Conservation (phyloP, 1,140 invertebrate genomes). For the Heliconius melpomene region DNA sequence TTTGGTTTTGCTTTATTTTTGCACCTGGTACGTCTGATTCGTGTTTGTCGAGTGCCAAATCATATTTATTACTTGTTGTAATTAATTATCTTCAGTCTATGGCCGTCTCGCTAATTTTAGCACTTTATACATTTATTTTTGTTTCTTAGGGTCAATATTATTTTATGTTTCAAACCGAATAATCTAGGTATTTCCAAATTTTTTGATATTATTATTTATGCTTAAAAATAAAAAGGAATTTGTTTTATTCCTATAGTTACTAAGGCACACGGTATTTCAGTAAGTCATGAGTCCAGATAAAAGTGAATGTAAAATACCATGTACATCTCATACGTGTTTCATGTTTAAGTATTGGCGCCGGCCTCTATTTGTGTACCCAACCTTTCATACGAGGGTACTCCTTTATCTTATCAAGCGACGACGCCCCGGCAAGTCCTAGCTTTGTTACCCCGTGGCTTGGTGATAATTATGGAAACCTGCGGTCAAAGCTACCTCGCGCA, state of each 20-base stretch:
- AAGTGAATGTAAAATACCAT: constrained; percentile 45
- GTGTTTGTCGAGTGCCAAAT: constrained; percentile 40
- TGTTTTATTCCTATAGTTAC: neutral
- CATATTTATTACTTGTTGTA: constrained; percentile 36
- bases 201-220: too few species aligned
- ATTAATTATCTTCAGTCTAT: constrained; percentile 36
- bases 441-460: neutral
- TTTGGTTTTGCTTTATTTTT: constrained; percentile 28
- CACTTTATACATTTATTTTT: too few species aligned
- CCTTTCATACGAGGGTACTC: constrained; percentile 38
- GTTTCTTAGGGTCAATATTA: too few species aligned
- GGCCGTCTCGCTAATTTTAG: constrained; percentile 23
- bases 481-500: too few species aligned
- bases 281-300: constrained; percentile 36
- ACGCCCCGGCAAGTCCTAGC: constrained; percentile 46
- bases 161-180: too few species aligned
- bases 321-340: constrained; percentile 45
- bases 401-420: constrained; percentile 69
- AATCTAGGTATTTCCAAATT: too few species aligned
- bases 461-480: neutral
- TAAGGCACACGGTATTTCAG: constrained; percentile 17
- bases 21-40: constrained; percentile 47
- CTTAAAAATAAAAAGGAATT: too few species aligned
- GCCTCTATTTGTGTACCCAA: constrained; percentile 58
- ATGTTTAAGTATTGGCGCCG: constrained; percentile 52